phyloP scores from a whole-genome alignment of 2,888 invertebrate species.

The Drosophila monieri region DNA sequence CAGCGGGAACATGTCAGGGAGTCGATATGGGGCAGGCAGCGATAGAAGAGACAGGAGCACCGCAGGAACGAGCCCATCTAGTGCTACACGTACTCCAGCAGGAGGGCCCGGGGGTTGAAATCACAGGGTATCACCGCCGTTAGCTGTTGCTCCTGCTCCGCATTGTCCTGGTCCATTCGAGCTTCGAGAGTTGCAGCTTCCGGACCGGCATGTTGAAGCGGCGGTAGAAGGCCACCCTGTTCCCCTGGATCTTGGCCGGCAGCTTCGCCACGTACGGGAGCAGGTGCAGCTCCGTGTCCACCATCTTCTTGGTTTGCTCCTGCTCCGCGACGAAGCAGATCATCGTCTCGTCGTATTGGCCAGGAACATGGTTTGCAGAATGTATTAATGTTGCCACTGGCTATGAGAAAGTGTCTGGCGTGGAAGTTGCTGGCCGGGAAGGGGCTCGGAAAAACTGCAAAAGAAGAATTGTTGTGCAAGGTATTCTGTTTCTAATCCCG shows the following conservation, averaged over 20 bases:
- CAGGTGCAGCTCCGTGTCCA: constrained; percentile 85
- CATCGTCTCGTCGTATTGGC: no score
- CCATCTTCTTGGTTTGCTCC: constrained; percentile 57
- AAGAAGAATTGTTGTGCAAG: background rate
- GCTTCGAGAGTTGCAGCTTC: constrained; percentile 22
- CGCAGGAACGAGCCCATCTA: no score
- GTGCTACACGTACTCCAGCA: no score
- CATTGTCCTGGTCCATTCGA: constrained; percentile 24
- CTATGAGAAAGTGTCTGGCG: constrained; percentile 67
- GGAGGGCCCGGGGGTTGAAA: no score
- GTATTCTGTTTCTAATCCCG: no score
- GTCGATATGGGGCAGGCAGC: no score
- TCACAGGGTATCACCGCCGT: constrained; percentile 41
- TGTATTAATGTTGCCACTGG: constrained; percentile 89
- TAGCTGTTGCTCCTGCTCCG: constrained; percentile 9
- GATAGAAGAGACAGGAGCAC: no score
- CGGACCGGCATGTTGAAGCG: constrained; percentile 80
- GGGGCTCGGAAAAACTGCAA: constrained; percentile 23
- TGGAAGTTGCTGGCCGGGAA: constrained; percentile 46
- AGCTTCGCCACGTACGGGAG: constrained; percentile 50
- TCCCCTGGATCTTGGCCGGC: constrained; percentile 60
- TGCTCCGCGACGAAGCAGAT: constrained; percentile 85
- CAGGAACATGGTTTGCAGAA: constrained; percentile 91
- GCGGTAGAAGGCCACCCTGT: constrained; percentile 80
- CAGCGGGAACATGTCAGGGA: no score